Base-by-base conservation (phyloP, 2,113 vertebrate genomes). In the Indicator maculatus region DNA sequence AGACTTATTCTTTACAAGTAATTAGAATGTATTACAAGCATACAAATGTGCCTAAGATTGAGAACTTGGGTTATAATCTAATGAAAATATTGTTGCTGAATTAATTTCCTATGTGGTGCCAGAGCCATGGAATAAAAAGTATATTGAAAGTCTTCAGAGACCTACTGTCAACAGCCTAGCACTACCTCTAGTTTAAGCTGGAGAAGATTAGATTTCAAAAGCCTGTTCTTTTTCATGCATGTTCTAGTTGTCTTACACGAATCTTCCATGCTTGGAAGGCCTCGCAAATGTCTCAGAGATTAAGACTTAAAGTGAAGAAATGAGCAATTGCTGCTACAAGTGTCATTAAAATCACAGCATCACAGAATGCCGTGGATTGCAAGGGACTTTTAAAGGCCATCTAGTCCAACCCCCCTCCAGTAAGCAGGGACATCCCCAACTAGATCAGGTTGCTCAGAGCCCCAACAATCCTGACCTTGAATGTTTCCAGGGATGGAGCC, bases 21-120 rank as follows among this genome's bases (percentile, higher is more conserved):
- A 96, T 96, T 96, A 97, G 97, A 97, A 97, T 93, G 95, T 96
- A 97, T 97, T 97, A 98, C 97, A 98, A 98, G 95, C 96, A 89
- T 96, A 94, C 97, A 97, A 97, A 97, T 98, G 97, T 95, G 96
- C 98, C 97, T 95, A 97, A 96, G 96, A 97, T 95, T 95, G 97
- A 94, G 97, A 95, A 98, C 96, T 97, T 97, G 96, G 97, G 96
- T 85, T 96, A 96, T 98, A 98, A 98, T 98, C 98, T 98, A 98
- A 98, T 89, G 96, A 98, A 98, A 99, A 98, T 98, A 98, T 98
- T 98, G 98, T 98, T 93, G n/a, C 97, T 98, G 97, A 97, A 93
- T 98, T 98, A 97, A 99, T 98, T 99, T 98, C 98, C 98, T 98
- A 97, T 96, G 94, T 82, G 95, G 94, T 93, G 98, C 97, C 97